Percentiles rank a stretch among this genome's conserved stretches.
phyloP scores from a whole-genome alignment of 1,140 invertebrate genomes.

The Formica exsecta region DNA sequence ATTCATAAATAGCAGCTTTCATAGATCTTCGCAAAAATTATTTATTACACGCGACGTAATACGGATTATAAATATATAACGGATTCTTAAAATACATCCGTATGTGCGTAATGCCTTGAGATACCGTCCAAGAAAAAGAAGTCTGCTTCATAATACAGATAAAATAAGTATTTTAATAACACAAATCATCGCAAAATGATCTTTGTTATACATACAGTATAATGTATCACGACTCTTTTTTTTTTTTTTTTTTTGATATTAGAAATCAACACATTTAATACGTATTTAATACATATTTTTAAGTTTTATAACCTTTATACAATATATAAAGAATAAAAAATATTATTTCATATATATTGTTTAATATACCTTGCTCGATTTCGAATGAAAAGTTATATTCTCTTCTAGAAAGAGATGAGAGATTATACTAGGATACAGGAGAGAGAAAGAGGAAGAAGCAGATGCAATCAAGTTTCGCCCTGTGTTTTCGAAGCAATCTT shows the following conservation, averaged over 20 bases:
- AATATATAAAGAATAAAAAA: constrained; percentile 67
- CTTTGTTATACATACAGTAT: neutral
- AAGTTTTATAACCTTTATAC: constrained; percentile 77
- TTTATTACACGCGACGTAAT: constrained; percentile 15
- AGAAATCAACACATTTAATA: constrained; percentile 67
- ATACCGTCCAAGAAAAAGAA: constrained; percentile 70
- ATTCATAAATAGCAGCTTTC: neutral
- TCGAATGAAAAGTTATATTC: neutral
- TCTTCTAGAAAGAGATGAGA: neutral
- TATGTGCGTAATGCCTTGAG: constrained; percentile 1
- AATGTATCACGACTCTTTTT: constrained; percentile 30
- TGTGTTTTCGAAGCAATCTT: constrained; percentile 85
- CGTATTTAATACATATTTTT: constrained; percentile 67
- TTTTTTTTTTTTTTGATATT: constrained; percentile 31
- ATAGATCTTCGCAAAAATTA: neutral
- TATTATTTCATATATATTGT: constrained; percentile 8
- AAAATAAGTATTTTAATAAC: constrained; percentile 29
- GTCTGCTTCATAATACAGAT: constrained; percentile 56
- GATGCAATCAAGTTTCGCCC: neutral
- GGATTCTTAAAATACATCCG: constrained; percentile 22
- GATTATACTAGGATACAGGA: neutral
- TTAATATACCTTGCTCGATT: neutral
- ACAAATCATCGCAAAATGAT: constrained; percentile 28
- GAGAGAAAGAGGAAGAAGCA: neutral
- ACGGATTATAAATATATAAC: neutral